Percentiles rank a stretch among this genome's conserved stretches.
Evolutionary conservation across 2,113 vertebrate species (phyloP).

Genomic region (Mionectes macconnelli): DNA sequence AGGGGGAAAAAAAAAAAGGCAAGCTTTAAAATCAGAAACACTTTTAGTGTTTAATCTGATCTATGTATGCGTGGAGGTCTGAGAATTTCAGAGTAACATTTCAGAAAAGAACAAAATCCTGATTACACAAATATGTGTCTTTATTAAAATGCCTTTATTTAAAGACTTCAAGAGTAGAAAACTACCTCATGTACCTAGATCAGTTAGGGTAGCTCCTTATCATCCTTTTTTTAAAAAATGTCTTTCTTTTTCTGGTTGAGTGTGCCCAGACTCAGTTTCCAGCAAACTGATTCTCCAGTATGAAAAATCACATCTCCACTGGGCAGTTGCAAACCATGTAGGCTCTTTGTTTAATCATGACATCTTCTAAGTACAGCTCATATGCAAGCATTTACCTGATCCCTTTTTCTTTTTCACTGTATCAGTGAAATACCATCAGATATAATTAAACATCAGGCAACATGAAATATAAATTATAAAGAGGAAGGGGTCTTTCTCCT

Average conservation of each 20-base stretch:
- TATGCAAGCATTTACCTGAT: not conserved
- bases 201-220: not conserved
- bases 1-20: not conserved
- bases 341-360: not conserved
- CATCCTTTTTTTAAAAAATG: not conserved
- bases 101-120: not conserved
- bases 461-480: not conserved
- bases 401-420: not conserved
- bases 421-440: not conserved
- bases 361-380: not conserved
- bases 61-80: not conserved
- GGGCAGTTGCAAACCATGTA: not conserved
- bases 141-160: not conserved
- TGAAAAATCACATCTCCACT: not conserved
- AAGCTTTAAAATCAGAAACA: not conserved
- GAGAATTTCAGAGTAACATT: not conserved
- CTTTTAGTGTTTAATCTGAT: not conserved
- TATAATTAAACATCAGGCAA: not conserved
- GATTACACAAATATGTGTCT: not conserved
- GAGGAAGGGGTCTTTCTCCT: not conserved
- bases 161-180: not conserved
- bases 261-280: not conserved
- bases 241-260: not conserved
- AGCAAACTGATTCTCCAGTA: not conserved
- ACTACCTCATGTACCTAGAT: not conserved